These are phyloP conservation scores for Cydia splendana DNA, from an alignment of 1,140 invertebrate genomes.

Conservation along the genomic window DNA sequence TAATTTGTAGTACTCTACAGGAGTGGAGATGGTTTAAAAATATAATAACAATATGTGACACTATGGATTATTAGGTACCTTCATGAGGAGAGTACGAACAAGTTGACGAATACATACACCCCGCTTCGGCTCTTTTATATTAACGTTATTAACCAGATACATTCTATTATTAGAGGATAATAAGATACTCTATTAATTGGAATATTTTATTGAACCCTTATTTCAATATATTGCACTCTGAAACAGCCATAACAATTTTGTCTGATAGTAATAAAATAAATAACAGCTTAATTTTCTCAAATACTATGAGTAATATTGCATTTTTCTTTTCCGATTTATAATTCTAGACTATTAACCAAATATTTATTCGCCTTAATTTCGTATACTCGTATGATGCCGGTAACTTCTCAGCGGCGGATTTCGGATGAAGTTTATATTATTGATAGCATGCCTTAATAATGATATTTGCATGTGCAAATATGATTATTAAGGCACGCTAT, in stretches of 20 bases:
- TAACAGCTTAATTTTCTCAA: constrained; percentile 32
- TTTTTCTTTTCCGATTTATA: neutral
- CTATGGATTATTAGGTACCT: too few relatives aligned
- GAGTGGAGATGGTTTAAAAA: too few relatives aligned
- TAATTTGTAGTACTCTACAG: too few relatives aligned
- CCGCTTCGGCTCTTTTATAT: too few relatives aligned
- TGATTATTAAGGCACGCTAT: neutral
- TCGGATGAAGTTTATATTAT: neutral
- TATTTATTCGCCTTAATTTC: neutral
- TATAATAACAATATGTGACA: too few relatives aligned
- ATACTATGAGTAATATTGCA: neutral
- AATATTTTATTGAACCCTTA: constrained; percentile 35
- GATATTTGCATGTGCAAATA: neutral
- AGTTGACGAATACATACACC: too few relatives aligned
- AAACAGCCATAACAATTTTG: constrained; percentile 48
- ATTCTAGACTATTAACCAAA: neutral
- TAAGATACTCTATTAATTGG: neutral
- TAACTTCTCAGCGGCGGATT: neutral
- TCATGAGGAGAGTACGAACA: too few relatives aligned
- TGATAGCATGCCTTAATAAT: too few relatives aligned
- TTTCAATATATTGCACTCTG: constrained; percentile 63
- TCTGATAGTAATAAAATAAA: constrained; percentile 45
- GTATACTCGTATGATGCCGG: neutral
- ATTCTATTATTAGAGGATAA: too few relatives aligned
- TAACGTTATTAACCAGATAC: too few relatives aligned